These are phyloP conservation scores for Gymnogyps californianus DNA, from an alignment of 2,113 vertebrate genomes.

Conservation along the genomic window DNA sequence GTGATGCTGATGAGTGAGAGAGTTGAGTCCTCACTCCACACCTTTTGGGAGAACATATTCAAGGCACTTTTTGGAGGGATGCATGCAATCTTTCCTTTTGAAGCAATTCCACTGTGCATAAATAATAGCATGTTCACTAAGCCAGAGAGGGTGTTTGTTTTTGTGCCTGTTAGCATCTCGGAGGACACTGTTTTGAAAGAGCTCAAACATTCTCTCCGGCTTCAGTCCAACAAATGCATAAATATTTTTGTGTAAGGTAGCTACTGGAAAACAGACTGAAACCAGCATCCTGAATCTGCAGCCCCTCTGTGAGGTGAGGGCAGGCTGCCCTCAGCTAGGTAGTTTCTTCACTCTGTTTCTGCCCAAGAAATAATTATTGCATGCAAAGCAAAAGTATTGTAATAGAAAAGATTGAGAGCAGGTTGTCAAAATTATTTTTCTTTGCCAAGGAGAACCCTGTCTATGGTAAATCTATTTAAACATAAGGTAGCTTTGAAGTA, in stretches of 20 bases:
- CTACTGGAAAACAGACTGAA: background rate
- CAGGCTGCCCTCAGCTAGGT: background rate
- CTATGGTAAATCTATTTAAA: background rate
- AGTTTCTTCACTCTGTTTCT: background rate
- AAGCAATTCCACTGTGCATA: background rate
- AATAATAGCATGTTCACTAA: background rate
- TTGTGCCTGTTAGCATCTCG: background rate
- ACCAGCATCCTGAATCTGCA: background rate
- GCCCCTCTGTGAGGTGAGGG: background rate
- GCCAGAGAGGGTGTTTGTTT: background rate
- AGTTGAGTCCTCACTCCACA: background rate
- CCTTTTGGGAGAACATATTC: background rate
- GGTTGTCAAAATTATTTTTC: background rate
- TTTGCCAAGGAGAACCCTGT: background rate
- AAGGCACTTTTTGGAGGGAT: background rate
- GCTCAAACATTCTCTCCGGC: background rate
- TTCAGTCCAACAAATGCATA: background rate
- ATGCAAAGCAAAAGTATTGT: background rate
- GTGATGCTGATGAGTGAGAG: background rate
- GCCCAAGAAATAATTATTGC: background rate
- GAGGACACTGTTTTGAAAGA: background rate
- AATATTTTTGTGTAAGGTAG: background rate
- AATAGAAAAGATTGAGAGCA: background rate
- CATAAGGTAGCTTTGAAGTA: background rate
- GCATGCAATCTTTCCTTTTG: background rate